Conservation (phyloP, 2,797 vertebrate genomes). For the Nothura maculosa region DNA sequence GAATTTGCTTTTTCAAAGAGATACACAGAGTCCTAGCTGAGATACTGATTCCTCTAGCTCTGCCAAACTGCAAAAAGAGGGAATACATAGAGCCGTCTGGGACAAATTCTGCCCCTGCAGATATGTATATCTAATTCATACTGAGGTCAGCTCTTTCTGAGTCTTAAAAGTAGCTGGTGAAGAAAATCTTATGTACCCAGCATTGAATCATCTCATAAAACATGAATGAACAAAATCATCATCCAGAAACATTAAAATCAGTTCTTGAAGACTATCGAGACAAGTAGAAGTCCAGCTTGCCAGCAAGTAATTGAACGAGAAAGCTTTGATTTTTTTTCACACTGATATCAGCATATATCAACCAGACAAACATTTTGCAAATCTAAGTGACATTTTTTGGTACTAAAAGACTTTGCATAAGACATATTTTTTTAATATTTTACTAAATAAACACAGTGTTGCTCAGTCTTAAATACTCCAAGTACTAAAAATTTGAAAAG, state of each 20-base stretch:
- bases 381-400: background rate
- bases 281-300: background rate
- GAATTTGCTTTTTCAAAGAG: background rate
- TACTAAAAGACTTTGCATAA: background rate
- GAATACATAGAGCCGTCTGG: background rate
- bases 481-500: conserved; percentile 37
- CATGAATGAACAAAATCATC: background rate
- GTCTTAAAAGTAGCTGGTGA: background rate
- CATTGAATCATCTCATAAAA: conserved; percentile 30
- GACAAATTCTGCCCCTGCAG: background rate
- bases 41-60: background rate
- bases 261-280: background rate
- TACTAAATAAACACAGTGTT: background rate
- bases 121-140: background rate
- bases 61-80: background rate
- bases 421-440: background rate
- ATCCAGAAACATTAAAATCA: background rate
- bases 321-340: background rate
- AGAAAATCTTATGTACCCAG: background rate
- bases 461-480: background rate
- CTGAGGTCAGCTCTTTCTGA: background rate
- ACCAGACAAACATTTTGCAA: background rate
- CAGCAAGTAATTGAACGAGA: background rate
- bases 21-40: background rate
- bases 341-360: background rate